A percentile compares a stretch with the other conserved stretches of the same genome.
phyloP scores from a whole-genome alignment of 2,888 invertebrate species.

The Herminia tarsipennalis region DNA sequence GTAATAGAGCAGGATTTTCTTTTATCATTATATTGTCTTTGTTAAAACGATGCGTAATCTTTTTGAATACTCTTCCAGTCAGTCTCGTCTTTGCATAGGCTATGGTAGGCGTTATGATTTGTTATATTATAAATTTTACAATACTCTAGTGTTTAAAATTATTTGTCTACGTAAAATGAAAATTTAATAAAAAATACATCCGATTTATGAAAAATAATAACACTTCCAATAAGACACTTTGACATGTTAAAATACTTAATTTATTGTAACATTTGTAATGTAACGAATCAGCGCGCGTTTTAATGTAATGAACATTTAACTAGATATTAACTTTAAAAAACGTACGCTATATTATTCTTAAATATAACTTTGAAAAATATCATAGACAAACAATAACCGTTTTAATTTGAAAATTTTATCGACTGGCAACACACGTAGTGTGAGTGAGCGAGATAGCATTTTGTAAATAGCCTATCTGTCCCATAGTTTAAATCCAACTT shows the following conservation, averaged over 20 bases:
- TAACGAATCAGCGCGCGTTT: conserved; percentile 10
- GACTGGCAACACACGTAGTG: conserved; percentile 63
- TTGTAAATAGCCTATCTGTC: conserved; percentile 81
- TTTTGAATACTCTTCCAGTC: conserved; percentile 3
- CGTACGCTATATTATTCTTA: conserved; percentile 37
- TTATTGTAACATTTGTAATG: conserved; percentile 31
- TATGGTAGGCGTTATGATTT: conserved; percentile 25
- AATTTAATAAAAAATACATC: no score
- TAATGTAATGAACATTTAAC: conserved; percentile 51
- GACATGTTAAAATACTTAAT: neutral
- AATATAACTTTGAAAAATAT: conserved; percentile 33
- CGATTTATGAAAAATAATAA: no score
- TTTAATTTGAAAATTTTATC: conserved; percentile 21
- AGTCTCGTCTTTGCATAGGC: conserved; percentile 38
- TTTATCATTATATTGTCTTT: no score
- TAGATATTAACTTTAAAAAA: conserved; percentile 53
- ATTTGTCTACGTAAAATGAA: no score
- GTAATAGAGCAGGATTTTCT: neutral
- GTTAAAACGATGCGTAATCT: no score
- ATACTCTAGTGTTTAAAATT: conserved; percentile 3
- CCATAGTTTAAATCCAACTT: conserved; percentile 81
- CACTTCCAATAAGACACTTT: no score
- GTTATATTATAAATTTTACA: conserved; percentile 23
- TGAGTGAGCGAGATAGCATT: conserved; percentile 78
- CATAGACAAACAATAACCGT: conserved; percentile 26